A percentile compares a stretch with the other conserved stretches of the same genome.
Evolutionary conservation across 2,113 vertebrate genomes (phyloP).

Genomic region (Puntigrus tetrazona): DNA sequence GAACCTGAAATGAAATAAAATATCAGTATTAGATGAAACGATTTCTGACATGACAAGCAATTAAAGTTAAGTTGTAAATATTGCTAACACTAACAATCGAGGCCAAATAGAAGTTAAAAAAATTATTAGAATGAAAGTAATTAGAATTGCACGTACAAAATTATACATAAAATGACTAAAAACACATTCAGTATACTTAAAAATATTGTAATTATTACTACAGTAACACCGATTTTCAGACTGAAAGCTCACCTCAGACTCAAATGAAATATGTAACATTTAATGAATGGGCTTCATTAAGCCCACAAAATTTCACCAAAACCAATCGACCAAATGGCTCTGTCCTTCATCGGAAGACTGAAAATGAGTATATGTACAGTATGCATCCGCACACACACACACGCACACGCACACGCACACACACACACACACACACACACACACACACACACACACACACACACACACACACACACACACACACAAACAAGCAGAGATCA

Average conservation of each 20-base stretch:
- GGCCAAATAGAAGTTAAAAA: background rate
- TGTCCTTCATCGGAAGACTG: slow-evolving; percentile 1
- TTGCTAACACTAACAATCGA: background rate
- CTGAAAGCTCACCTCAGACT: background rate
- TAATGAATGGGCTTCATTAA: background rate
- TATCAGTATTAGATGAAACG: background rate
- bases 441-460: background rate
- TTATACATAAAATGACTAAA: background rate
- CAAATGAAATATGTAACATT: background rate
- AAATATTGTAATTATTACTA: background rate
- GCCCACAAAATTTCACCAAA: background rate
- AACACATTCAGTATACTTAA: background rate
- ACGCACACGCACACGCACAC: background rate
- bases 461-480: background rate
- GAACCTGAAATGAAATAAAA: background rate
- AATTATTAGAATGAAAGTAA: no score
- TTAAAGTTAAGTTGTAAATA: background rate
- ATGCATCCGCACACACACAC: background rate
- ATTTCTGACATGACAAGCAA: background rate
- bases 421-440: background rate
- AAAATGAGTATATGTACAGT: background rate
- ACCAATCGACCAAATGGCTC: background rate
- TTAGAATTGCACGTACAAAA: background rate
- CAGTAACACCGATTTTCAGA: background rate
- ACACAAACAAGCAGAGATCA: background rate